phyloP scores from a whole-genome alignment of 2,888 invertebrate genomes.

The Acleris cristana region DNA sequence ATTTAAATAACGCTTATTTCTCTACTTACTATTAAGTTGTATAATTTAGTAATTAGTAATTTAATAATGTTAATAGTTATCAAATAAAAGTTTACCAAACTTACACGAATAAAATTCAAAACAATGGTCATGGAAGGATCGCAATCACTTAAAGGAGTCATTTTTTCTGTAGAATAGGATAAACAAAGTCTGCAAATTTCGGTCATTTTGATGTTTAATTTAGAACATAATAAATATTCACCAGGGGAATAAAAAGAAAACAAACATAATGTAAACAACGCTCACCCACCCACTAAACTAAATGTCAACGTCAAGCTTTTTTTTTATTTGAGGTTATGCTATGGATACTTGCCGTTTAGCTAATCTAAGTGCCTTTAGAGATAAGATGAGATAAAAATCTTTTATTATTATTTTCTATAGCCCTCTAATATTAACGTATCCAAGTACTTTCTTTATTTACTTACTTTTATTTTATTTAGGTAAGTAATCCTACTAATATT shows the following conservation, averaged over 20 bases:
- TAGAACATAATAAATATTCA: background rate
- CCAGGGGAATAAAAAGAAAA: background rate
- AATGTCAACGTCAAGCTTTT: background rate
- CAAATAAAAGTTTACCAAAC: constrained; percentile 19
- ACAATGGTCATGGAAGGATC: constrained; percentile 45
- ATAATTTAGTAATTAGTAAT: too few relatives aligned
- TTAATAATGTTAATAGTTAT: too few relatives aligned
- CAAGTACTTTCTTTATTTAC: too few relatives aligned
- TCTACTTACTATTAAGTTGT: too few relatives aligned
- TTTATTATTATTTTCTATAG: too few relatives aligned
- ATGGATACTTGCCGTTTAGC: background rate
- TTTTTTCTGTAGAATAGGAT: constrained; percentile 39
- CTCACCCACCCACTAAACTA: background rate
- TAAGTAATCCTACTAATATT: too few relatives aligned
- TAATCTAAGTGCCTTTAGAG: background rate
- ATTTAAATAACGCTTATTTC: too few relatives aligned
- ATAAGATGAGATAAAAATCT: too few relatives aligned
- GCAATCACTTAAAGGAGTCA: constrained; percentile 42
- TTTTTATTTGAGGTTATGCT: background rate
- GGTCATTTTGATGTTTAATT: constrained; percentile 42
- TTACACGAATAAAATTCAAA: constrained; percentile 49
- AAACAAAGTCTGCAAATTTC: constrained; percentile 57
- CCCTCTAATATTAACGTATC: too few relatives aligned
- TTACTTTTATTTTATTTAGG: too few relatives aligned
- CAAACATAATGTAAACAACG: background rate